Percentiles rank a stretch among this genome's conserved stretches.
Evolutionary conservation across 2,797 vertebrate genomes (phyloP).

Genomic region (Spinus pinus): DNA sequence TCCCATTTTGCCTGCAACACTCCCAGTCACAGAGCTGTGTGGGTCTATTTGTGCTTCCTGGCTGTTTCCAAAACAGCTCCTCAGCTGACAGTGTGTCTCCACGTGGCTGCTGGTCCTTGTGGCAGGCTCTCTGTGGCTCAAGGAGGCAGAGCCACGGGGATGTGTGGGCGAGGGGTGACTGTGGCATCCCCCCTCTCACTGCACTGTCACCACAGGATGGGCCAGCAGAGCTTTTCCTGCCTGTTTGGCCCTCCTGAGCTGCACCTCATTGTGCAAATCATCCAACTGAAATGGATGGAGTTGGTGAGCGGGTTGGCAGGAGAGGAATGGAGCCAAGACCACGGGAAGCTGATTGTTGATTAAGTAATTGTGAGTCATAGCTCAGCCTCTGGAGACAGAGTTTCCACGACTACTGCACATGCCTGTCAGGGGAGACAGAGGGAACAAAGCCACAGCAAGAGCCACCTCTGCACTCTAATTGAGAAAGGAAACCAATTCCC

Average conservation of each 20-base stretch:
- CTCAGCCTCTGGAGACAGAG: neutral
- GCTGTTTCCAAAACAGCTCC: neutral
- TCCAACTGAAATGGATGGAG: rapidly evolving
- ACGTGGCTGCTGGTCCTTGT: rapidly evolving
- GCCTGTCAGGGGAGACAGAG: neutral
- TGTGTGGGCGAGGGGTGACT: rapidly evolving
- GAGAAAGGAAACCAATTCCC: neutral
- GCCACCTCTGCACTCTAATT: neutral
- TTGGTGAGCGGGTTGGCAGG: rapidly evolving
- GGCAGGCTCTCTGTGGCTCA: neutral
- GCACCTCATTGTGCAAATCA: neutral
- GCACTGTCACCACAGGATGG: rapidly evolving
- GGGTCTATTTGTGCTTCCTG: rapidly evolving
- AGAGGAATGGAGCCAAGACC: neutral
- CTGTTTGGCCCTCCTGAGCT: neutral
- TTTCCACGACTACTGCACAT: constrained; percentile 7
- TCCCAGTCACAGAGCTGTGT: neutral
- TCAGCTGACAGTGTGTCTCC: rapidly evolving
- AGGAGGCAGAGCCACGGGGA: neutral
- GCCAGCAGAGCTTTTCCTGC: neutral
- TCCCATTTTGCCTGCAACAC: rapidly evolving
- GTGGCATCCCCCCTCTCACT: rapidly evolving
- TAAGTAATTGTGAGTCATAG: constrained; percentile 22
- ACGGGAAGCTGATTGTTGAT: neutral
- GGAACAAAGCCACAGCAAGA: neutral